A percentile compares a stretch with the other conserved stretches of the same genome.
Conservation (phyloP, 2,113 vertebrate species). For the Coreoperca whiteheadi region DNA sequence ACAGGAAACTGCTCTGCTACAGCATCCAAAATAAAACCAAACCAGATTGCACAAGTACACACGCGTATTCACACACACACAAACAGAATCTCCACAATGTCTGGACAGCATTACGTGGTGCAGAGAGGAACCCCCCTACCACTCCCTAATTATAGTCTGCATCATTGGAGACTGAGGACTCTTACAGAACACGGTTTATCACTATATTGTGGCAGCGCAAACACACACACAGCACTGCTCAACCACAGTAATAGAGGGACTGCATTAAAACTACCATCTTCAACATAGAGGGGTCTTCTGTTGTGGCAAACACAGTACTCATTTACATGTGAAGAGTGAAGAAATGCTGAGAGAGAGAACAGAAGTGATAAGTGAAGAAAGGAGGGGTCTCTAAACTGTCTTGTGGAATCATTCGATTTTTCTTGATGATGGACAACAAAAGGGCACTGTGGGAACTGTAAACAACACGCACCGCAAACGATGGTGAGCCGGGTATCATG, state of each 20-base stretch:
- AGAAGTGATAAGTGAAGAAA: conserved; percentile 43
- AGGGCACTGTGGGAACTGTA: conserved; percentile 70
- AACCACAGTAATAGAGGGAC: conserved; percentile 38
- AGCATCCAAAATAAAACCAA: conserved; percentile 63
- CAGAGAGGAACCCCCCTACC: conserved; percentile 50
- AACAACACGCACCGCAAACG: conserved; percentile 68
- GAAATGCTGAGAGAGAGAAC: conserved; percentile 20
- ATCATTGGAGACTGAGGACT: conserved; percentile 64
- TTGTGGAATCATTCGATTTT: conserved; percentile 61
- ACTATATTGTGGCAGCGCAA: conserved; percentile 61
- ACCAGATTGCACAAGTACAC: conserved; percentile 64
- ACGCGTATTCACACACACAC: conserved; percentile 48
- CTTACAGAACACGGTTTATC: conserved; percentile 65
- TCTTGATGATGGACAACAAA: conserved; percentile 63
- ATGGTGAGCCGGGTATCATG: conserved; percentile 64
- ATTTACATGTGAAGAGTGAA: conserved; percentile 51
- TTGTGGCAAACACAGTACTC: conserved; percentile 44
- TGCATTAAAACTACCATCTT: conserved; percentile 26
- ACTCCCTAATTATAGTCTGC: conserved; percentile 70
- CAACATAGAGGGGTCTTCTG: conserved; percentile 19
- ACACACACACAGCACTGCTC: conserved; percentile 26
- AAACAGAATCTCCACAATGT: conserved; percentile 68
- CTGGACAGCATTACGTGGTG: conserved; percentile 76
- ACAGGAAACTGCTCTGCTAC: conserved; percentile 54
- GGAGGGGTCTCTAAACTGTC: conserved; percentile 33